A percentile compares a stretch with the other conserved stretches of the same genome.
Evolutionary conservation across 2,888 invertebrate genomes (phyloP).

Genomic region (Philonicus albiceps): DNA sequence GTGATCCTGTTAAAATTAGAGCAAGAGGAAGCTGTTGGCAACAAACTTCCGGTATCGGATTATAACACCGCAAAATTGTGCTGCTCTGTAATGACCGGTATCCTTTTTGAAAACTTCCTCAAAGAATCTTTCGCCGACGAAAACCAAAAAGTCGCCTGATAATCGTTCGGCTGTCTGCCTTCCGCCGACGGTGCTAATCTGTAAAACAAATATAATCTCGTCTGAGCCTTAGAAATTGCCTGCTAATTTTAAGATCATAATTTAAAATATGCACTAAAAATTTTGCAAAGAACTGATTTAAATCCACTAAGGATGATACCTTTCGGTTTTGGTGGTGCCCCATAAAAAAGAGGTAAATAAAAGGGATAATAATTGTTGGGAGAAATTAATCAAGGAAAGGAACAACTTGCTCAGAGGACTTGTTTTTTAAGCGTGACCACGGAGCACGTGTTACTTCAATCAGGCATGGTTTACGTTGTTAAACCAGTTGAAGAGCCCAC

Average conservation of each 20-base stretch:
- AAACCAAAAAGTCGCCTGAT: constrained; percentile 1
- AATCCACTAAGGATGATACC: background rate
- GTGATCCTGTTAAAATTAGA: constrained; percentile 3
- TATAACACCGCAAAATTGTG: background rate
- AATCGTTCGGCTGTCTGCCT: background rate
- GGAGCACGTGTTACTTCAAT: constrained; percentile 11
- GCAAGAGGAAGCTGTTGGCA: background rate
- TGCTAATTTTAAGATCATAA: background rate
- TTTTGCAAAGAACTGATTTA: background rate
- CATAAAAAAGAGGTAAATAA: background rate
- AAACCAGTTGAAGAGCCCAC: background rate
- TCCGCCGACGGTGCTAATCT: background rate
- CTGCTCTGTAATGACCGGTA: background rate
- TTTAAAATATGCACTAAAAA: background rate
- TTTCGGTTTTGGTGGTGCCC: background rate
- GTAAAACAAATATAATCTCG: background rate
- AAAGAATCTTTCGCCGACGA: background rate
- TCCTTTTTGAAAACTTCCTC: background rate
- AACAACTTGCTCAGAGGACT: background rate
- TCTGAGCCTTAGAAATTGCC: background rate
- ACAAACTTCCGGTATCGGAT: constrained; percentile 10
- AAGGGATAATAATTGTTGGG: background rate
- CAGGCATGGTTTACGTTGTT: constrained; percentile 6
- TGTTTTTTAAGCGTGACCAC: constrained; percentile 3
- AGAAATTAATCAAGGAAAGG: background rate